phyloP scores from a whole-genome alignment of 2,797 vertebrate genomes.

The Botia almorhae region DNA sequence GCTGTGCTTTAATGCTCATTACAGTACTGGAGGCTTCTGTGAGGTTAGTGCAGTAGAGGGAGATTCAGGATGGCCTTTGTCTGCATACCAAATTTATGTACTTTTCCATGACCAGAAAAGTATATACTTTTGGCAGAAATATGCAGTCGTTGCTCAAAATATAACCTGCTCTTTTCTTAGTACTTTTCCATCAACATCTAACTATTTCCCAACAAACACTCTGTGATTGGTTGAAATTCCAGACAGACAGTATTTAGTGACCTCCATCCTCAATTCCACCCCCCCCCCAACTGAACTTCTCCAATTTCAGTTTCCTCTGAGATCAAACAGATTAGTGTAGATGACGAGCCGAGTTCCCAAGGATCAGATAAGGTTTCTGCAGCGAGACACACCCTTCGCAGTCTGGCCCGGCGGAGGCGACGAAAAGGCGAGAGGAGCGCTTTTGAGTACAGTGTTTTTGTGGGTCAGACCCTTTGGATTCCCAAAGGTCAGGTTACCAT shows the following conservation, averaged over 20 bases:
- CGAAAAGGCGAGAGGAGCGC: slow-evolving; percentile 25
- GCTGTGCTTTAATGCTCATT: neutral
- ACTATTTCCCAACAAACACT: neutral
- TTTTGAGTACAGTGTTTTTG: slow-evolving; percentile 33
- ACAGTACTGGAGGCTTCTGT: neutral
- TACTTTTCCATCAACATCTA: neutral
- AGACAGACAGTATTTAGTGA: slow-evolving; percentile 26
- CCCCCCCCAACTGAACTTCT: too few relatives aligned
- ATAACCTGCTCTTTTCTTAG: too few relatives aligned
- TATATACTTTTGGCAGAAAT: neutral
- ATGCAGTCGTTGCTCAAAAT: neutral
- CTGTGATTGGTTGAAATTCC: neutral
- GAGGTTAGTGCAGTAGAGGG: neutral
- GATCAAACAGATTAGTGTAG: slow-evolving; percentile 64
- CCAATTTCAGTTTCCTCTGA: slow-evolving; percentile 60
- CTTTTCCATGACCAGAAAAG: neutral
- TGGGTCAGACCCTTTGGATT: slow-evolving; percentile 55
- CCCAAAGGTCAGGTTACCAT: slow-evolving; percentile 49
- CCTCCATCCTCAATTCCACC: slow-evolving; percentile 30
- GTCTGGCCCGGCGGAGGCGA: slow-evolving; percentile 35
- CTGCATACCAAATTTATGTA: neutral
- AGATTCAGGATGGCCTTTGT: neutral
- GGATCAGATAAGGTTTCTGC: slow-evolving; percentile 61
- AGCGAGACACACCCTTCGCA: slow-evolving; percentile 58
- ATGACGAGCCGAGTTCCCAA: slow-evolving; percentile 50